These are phyloP conservation scores for Archilochus colubris DNA, from an alignment of 2,113 vertebrate genomes.

Conservation along the genomic window DNA sequence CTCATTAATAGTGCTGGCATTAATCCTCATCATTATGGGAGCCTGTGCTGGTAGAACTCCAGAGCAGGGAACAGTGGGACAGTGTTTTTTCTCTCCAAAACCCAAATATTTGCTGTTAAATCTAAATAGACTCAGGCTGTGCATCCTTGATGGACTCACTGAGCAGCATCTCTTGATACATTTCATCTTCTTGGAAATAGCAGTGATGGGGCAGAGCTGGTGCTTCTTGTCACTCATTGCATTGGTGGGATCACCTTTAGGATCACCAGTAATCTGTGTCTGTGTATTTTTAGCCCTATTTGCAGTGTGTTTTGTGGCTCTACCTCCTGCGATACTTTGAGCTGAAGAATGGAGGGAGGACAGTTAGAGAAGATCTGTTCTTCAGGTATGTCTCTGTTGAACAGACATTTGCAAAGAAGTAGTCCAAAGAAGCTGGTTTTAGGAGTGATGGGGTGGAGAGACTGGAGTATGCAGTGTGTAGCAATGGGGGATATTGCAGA, in stretches of 20 bases:
- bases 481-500: neutral
- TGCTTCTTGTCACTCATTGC: fast-evolving
- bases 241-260: neutral
- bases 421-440: neutral
- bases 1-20: fast-evolving
- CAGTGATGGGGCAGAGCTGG: neutral
- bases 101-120: neutral
- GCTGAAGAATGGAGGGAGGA: conserved; percentile 86
- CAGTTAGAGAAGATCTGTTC: conserved; percentile 84
- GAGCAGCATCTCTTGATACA: fast-evolving
- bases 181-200: neutral
- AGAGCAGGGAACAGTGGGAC: neutral
- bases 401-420: neutral
- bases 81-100: neutral
- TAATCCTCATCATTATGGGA: neutral
- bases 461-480: neutral
- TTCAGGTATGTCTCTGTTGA: conserved; percentile 82
- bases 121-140: neutral
- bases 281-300: conserved; percentile 83
- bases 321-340: conserved; percentile 88
- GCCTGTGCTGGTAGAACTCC: neutral
- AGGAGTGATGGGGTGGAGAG: neutral
- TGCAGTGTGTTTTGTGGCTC: conserved; percentile 89
- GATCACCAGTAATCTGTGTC: neutral
- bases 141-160: fast-evolving